Evolutionary conservation across 2,888 invertebrate species (phyloP), one percentile per base, ranked within the genome.

Genomic region (Platycheirus albimanus): DNA sequence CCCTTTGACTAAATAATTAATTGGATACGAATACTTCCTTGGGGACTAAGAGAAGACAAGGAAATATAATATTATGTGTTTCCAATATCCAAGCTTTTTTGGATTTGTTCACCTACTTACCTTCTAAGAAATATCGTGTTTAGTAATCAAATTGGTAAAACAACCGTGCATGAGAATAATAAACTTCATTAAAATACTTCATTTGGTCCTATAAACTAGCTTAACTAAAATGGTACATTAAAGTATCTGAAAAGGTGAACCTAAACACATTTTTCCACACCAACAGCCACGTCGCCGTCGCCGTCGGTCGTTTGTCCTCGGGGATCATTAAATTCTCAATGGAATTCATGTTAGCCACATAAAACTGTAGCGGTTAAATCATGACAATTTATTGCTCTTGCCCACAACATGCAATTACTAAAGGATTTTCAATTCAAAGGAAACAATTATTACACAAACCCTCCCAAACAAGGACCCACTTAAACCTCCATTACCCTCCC

Each of bases 341-440:
- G 54, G 41, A 81, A 67, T 76, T 71, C 71, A 66, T 81, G 81
- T 76, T 76, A 72, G 81, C 43, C 66, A 43, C 67, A 78, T 83
- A 69, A 78, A 74, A 83, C 63, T 43, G 63, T 69, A 72, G 64
- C 71, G 61, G 66, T 71, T 81, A 77, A 83, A 77, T 83, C 83
- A 78, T 69, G 69, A 78, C 77, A 78, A 78, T 83, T 83, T 83
- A 83, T 83, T 78, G 56, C 69, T 54, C 30, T 33, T 74, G 83
- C 63, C 77, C 83, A 52, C 58, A 83, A 78, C 77, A 83, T 77
- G 83, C 78, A 83, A 83, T 83, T 78, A 83, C 77, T 69, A 78
- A 83, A 69, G 78, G 77, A 74, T 72, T 78, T 83, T 78, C 72
- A 78, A 78, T 83, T 83, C 83, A 69, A 78, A 52, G 83, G 83